phyloP scores from a whole-genome alignment of 1,140 invertebrate genomes.

The Paralvinella palmiformis region DNA sequence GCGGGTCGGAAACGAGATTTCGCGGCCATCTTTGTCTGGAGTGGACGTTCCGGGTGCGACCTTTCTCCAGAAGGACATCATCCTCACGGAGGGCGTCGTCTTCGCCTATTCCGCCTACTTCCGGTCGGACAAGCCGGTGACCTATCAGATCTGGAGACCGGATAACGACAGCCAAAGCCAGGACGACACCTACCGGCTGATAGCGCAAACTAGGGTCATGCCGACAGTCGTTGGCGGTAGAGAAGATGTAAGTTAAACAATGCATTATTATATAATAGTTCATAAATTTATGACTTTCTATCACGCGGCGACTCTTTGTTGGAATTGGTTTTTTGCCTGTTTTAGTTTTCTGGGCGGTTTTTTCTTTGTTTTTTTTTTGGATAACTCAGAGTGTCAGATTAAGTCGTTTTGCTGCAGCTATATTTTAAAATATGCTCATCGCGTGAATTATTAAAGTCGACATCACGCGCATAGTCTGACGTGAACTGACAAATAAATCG shows the following conservation, averaged over 20 bases:
- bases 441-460: too few species aligned
- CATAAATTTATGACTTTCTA: too few species aligned
- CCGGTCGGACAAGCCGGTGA: not conserved
- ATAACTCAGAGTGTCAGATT: too few species aligned
- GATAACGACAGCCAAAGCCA: not conserved
- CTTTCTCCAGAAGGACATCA: not conserved
- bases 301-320: too few species aligned
- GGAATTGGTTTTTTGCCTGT: too few species aligned
- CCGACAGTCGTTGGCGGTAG: not conserved
- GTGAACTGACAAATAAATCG: too few species aligned
- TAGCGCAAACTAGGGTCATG: not conserved
- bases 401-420: too few species aligned
- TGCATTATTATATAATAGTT: not conserved
- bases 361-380: too few species aligned
- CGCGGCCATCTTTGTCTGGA: not conserved
- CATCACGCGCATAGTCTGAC: too few species aligned
- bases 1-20: not conserved
- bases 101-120: constrained; percentile 13
- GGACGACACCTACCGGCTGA: not conserved
- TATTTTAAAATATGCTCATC: too few species aligned
- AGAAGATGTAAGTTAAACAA: constrained; percentile 11
- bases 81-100: not conserved
- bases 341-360: too few species aligned
- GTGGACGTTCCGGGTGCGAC: not conserved
- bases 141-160: constrained; percentile 13